These are phyloP conservation scores for Pteropus rufus DNA, from an alignment of 2,797 vertebrate genomes.

Conservation along the genomic window DNA sequence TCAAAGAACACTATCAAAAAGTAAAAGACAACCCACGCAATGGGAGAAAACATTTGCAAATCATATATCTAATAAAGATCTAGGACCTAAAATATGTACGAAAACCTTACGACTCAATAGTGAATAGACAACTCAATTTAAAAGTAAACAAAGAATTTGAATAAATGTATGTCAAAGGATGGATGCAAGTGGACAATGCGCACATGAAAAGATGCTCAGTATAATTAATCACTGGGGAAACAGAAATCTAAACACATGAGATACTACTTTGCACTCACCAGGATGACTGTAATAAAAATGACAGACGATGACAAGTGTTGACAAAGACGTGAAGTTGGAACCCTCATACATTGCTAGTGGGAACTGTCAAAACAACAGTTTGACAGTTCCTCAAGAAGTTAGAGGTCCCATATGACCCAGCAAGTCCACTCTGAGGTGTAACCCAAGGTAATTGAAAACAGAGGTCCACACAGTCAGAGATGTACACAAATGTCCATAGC, in stretches of 20 bases:
- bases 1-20: background rate
- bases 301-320: background rate
- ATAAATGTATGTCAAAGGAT: background rate
- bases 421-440: background rate
- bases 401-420: background rate
- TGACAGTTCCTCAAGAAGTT: background rate
- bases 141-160: background rate
- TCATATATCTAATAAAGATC: background rate
- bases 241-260: background rate
- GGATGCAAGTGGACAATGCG: background rate
- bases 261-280: background rate
- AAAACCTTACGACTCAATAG: background rate
- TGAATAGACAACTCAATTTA: background rate
- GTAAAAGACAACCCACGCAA: background rate
- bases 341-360: background rate
- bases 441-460: background rate
- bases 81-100: background rate
- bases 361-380: background rate
- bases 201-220: background rate
- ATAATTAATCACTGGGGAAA: background rate
- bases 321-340: background rate
- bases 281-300: background rate
- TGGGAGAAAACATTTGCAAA: background rate
- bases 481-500: background rate
- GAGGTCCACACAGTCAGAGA: background rate